Evolutionary conservation across 2,113 vertebrate species (phyloP).

Genomic region (Otus sunia): DNA sequence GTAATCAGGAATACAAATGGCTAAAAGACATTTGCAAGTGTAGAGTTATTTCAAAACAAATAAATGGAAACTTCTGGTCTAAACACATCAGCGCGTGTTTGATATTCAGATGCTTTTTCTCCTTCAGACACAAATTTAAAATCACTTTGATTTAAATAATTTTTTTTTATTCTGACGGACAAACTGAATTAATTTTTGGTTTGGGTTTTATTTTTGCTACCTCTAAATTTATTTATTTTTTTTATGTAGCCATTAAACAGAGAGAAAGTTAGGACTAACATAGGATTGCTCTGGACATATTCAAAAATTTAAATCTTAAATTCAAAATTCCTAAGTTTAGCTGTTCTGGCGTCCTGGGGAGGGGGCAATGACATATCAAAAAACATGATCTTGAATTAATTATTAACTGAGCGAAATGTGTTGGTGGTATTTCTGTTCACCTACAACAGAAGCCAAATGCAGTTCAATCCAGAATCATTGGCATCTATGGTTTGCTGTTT

Average conservation of each 20-base stretch:
- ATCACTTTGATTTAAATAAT: neutral
- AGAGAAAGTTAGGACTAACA: neutral
- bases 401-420: constrained; percentile 60
- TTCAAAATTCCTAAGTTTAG: neutral
- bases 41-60: neutral
- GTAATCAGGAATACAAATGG: neutral
- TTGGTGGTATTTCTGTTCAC: neutral
- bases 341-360: neutral
- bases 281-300: neutral
- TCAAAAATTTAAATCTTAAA: neutral
- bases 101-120: neutral
- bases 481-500: neutral
- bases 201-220: neutral
- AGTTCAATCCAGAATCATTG: neutral
- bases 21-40: neutral
- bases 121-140: neutral
- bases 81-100: fast-evolving
- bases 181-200: neutral
- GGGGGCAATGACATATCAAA: neutral
- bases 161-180: neutral
- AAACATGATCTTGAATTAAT: constrained; percentile 54
- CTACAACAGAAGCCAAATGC: neutral
- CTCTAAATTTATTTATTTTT: neutral
- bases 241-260: neutral
- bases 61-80: neutral